These are phyloP conservation scores for Agonum fuliginosum DNA, from an alignment of 2,888 invertebrate species.

Conservation along the genomic window DNA sequence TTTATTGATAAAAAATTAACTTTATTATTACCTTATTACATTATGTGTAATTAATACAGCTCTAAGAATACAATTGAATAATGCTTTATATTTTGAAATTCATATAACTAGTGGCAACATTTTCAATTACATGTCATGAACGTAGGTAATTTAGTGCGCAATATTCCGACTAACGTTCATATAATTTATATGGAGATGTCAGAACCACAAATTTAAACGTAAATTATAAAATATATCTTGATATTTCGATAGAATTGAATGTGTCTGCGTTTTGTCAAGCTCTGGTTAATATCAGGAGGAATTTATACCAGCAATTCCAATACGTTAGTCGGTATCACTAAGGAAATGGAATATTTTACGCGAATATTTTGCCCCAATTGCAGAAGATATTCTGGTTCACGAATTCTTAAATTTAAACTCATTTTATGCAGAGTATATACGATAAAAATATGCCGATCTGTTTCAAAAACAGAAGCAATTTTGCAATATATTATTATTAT, in stretches of 20 bases:
- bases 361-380: not conserved
- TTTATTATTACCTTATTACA: too few relatives aligned
- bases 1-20: too few relatives aligned
- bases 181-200: conserved; percentile 49
- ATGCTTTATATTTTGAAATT: conserved; percentile 33
- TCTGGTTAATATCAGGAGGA: conserved; percentile 36
- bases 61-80: too few relatives aligned
- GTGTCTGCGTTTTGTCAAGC: conserved; percentile 37
- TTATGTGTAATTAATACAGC: too few relatives aligned
- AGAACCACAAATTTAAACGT: conserved; percentile 49
- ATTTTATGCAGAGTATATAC: too few relatives aligned
- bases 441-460: too few relatives aligned
- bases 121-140: conserved; percentile 47
- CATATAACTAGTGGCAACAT: conserved; percentile 35
- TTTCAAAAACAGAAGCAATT: too few relatives aligned
- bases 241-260: conserved; percentile 37
- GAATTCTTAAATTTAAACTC: not conserved
- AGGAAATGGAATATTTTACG: conserved; percentile 15
- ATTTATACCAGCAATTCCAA: conserved; percentile 33
- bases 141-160: conserved; percentile 45
- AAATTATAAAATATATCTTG: conserved; percentile 49
- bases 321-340: conserved; percentile 15
- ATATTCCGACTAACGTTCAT: conserved; percentile 36
- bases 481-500: too few relatives aligned
- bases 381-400: not conserved